Base-by-base conservation (phyloP, 2,113 vertebrate genomes). In the Macheiramphus alcinus region DNA sequence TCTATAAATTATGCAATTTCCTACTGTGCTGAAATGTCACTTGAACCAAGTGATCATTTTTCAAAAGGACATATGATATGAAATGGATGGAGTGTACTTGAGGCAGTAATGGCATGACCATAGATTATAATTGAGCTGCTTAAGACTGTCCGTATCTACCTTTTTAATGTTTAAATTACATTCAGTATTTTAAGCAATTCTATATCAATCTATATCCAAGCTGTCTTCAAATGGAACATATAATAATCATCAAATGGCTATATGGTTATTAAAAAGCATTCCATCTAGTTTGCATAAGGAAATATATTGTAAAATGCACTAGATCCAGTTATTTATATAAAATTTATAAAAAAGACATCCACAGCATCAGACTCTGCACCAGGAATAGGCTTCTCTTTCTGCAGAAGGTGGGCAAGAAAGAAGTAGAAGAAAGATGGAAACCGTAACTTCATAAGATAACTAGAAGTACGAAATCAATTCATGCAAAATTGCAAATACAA, bases 101-200 rank as follows among this genome's bases (percentile, higher is more conserved):
- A 97, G 89, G 94, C 87, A 62, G 75, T 82, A 97, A 93, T 88
- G 89, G 48, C 27, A n/a, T 66, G 96, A 93, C 95, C 93, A 73
- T 94, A 96, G 95, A 96, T 96, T 96, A 93, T 93, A 97, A 97
- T 83, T 93, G 90, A 93, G 86, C 73, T 92, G 93, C 90, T 96
- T 86, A 93, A 93, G 86, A 62, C 72, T 93, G 95, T 80, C 79
- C 78, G 11, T 82, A 95, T 86, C 95, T 94, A 86, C 82, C 86
- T 94, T 93, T 92, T 97, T 95, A 98, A 98, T 97, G 94, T 97
- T 97, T 97, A 97, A 98, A 98, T 97, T 98, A 97, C 97, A 97
- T 98, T 95, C 97, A 97, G 96, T 90, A 94, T 97, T 97, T 97
- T 94, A 97, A 96, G 83, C 95, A 96, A 97, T 96, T 97, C 93